Percentiles rank a stretch among this genome's conserved stretches.
Evolutionary conservation across 1,140 invertebrate genomes (phyloP).

Genomic region (Drosophila cardini): DNA sequence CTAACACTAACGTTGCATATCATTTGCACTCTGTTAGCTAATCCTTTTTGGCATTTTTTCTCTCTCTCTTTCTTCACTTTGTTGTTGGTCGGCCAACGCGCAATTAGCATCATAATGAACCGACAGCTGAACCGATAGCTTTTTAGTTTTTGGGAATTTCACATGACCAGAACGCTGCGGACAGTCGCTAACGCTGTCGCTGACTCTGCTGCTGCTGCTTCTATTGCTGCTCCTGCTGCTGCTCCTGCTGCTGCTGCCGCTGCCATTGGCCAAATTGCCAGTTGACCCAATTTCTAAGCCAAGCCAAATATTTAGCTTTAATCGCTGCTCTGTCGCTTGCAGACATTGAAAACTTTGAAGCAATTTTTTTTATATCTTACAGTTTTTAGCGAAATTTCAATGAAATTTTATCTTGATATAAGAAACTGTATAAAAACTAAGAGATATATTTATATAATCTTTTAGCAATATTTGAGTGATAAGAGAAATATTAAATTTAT

Average conservation of each 20-base stretch:
- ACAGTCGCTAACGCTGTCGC: neutral
- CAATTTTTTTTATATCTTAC: neutral
- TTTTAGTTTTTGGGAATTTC: constrained; percentile 65
- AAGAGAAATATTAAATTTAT: too few species aligned
- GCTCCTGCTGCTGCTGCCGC: constrained; percentile 3
- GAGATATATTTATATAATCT: too few species aligned
- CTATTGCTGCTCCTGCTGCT: too few species aligned
- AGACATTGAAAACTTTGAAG: constrained; percentile 16
- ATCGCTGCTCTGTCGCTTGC: constrained; percentile 45
- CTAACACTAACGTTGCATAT: constrained; percentile 21
- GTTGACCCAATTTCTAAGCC: constrained; percentile 62
- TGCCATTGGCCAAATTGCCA: constrained; percentile 45
- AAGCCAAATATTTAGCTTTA: constrained; percentile 71
- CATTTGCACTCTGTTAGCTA: constrained; percentile 49
- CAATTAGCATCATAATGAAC: constrained; percentile 73
- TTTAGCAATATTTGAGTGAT: too few species aligned
- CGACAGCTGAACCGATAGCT: constrained; percentile 72
- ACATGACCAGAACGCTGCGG: constrained; percentile 26
- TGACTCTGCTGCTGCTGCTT: neutral
- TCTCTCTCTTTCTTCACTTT: too few species aligned
- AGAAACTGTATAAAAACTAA: too few species aligned
- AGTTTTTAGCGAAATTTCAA: constrained; percentile 31
- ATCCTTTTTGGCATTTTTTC: constrained; percentile 46
- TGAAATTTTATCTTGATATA: constrained; percentile 27
- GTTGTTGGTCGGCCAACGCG: constrained; percentile 10